Conservation (phyloP, 2,113 vertebrate species). For the Hippocampus guttulatus region DNA sequence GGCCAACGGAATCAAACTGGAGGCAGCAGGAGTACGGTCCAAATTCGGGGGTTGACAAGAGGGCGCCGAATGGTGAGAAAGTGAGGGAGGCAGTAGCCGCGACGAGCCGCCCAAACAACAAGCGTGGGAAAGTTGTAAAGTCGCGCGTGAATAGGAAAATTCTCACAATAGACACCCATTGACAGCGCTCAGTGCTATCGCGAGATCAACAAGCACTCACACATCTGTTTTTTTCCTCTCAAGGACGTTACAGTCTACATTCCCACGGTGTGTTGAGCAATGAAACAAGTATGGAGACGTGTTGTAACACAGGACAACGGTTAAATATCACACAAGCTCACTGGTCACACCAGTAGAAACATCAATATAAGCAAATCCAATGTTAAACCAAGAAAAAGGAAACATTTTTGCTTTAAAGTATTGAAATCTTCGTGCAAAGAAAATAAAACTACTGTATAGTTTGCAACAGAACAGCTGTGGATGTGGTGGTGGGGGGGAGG, state of each 20-base stretch:
- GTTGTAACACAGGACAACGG: not conserved
- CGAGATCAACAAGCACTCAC: constrained; percentile 48
- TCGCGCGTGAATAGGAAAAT: constrained; percentile 63
- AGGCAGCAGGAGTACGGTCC: constrained; percentile 9
- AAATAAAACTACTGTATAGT: not conserved
- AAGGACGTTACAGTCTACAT: constrained; percentile 37
- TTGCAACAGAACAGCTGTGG: not conserved
- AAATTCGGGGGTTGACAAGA: constrained; percentile 1
- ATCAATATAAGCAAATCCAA: not conserved
- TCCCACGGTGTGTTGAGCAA: constrained; percentile 64
- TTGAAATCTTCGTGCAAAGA: not conserved
- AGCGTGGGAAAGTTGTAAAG: constrained; percentile 73
- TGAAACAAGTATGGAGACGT: constrained; percentile 17
- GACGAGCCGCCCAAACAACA: constrained; percentile 60
- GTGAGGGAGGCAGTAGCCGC: constrained; percentile 13
- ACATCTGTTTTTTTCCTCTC: constrained; percentile 12
- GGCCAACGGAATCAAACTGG: constrained; percentile 37
- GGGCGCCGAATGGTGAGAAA: constrained; percentile 20
- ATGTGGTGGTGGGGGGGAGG: too few species aligned
- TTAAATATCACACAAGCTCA: not conserved
- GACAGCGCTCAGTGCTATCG: constrained; percentile 23
- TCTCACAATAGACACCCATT: constrained; percentile 53
- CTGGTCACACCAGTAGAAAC: not conserved
- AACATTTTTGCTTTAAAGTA: not conserved
- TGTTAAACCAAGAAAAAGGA: too few species aligned